Percentiles rank a stretch among this genome's conserved stretches.
Evolutionary conservation across 2,888 invertebrate genomes (phyloP).

Genomic region (Phrixothrix hirtus): DNA sequence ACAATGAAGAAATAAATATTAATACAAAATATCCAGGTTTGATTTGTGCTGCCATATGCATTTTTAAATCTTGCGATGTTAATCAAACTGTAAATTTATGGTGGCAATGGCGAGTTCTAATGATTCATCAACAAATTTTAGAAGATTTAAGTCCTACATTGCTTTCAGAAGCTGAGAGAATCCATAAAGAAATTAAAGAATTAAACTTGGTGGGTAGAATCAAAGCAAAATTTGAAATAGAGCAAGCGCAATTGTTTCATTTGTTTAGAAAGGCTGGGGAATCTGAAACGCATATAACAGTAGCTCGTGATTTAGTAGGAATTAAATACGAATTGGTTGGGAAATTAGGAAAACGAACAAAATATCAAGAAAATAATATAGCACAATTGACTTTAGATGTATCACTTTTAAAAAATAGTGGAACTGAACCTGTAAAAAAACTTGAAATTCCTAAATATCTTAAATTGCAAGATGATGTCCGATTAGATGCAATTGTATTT

Average conservation of each 20-base stretch:
- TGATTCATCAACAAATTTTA: constrained; percentile 74
- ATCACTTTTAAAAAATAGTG: constrained; percentile 54
- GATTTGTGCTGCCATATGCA: constrained; percentile 52
- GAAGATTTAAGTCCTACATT: constrained; percentile 75
- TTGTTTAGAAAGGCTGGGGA: constrained; percentile 74
- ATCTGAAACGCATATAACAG: constrained; percentile 68
- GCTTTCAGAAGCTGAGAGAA: constrained; percentile 61
- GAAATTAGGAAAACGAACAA: constrained; percentile 86
- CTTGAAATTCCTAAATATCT: constrained; percentile 69
- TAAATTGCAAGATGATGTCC: constrained; percentile 81
- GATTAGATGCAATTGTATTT: constrained; percentile 78
- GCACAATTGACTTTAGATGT: constrained; percentile 82
- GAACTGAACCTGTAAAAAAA: constrained; percentile 57
- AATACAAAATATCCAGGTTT: constrained; percentile 65
- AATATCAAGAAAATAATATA: constrained; percentile 79
- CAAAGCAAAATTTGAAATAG: constrained; percentile 59
- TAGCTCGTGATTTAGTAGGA: constrained; percentile 66
- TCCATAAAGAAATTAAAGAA: constrained; percentile 49
- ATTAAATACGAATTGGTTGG: constrained; percentile 73
- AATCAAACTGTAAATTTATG: constrained; percentile 58
- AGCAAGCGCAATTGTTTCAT: constrained; percentile 69
- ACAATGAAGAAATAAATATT: constrained; percentile 70
- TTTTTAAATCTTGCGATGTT: constrained; percentile 51
- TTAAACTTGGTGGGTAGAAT: constrained; percentile 46
- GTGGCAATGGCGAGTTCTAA: constrained; percentile 77